Conservation (phyloP, 2,113 vertebrate species). For the Ailurus styani region DNA sequence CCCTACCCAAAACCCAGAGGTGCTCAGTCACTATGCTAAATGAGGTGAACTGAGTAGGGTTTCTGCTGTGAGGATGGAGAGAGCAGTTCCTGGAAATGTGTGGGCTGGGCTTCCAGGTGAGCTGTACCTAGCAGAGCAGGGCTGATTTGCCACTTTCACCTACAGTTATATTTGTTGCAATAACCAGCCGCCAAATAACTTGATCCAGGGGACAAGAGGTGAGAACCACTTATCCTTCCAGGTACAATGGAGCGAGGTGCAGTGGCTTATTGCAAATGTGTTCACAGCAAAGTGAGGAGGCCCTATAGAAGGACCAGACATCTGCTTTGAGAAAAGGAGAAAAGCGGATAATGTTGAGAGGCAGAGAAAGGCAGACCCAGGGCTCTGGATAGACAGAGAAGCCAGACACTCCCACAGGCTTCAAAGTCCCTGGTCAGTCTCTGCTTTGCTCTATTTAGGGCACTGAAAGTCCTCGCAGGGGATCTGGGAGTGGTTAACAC, state of each 20-base stretch:
- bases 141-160: not conserved
- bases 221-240: conserved; percentile 62
- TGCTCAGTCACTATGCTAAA: not conserved
- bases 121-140: not conserved
- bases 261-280: conserved; percentile 22
- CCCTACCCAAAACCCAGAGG: not conserved
- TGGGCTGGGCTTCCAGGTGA: not conserved
- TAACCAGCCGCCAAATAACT: conserved; percentile 59
- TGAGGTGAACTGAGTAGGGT: too few species aligned
- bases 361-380: not conserved
- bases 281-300: conserved; percentile 39
- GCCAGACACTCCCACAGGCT: too few species aligned
- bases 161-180: conserved; percentile 50
- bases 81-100: not conserved
- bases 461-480: not conserved
- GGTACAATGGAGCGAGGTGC: not conserved
- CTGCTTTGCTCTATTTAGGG: not conserved
- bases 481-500: not conserved
- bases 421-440: not conserved
- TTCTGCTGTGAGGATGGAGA: not conserved
- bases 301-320: not conserved
- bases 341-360: conserved; percentile 3
- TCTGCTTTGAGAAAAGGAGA: not conserved
- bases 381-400: not conserved
- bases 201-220: conserved; percentile 30